Evolutionary conservation across 2,113 vertebrate species (phyloP).

Genomic region (Lutjanus erythropterus): DNA sequence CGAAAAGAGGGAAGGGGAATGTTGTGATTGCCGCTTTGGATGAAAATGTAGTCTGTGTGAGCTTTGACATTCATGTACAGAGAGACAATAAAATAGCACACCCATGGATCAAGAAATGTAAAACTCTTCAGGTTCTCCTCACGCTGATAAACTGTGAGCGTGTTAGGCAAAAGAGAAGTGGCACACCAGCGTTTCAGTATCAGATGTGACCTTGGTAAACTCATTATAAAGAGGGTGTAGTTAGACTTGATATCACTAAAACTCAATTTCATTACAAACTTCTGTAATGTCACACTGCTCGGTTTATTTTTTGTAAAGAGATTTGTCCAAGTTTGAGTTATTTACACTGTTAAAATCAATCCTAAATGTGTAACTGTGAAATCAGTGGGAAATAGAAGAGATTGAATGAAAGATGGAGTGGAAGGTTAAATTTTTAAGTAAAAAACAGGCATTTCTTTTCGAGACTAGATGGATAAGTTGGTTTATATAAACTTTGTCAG

Average conservation of each 20-base stretch:
- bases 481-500: too few species aligned
- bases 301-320: not conserved
- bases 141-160: not conserved
- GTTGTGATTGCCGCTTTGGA: slow-evolving; percentile 12
- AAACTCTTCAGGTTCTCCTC: not conserved
- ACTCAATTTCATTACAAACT: not conserved
- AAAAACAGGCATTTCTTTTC: not conserved
- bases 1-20: slow-evolving; percentile 38
- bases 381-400: not conserved
- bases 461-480: not conserved
- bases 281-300: not conserved
- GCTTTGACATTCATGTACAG: slow-evolving; percentile 1
- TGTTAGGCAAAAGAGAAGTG: not conserved
- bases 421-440: too few species aligned
- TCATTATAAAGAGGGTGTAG: not conserved
- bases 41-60: not conserved
- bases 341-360: not conserved
- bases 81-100: not conserved
- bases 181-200: not conserved
- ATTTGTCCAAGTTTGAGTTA: not conserved
- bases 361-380: too few species aligned
- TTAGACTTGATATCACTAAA: not conserved
- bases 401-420: not conserved
- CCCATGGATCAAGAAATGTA: not conserved
- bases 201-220: not conserved